Evolutionary conservation across 2,888 invertebrate species (phyloP).

Genomic region (Coelopa pilipes): DNA sequence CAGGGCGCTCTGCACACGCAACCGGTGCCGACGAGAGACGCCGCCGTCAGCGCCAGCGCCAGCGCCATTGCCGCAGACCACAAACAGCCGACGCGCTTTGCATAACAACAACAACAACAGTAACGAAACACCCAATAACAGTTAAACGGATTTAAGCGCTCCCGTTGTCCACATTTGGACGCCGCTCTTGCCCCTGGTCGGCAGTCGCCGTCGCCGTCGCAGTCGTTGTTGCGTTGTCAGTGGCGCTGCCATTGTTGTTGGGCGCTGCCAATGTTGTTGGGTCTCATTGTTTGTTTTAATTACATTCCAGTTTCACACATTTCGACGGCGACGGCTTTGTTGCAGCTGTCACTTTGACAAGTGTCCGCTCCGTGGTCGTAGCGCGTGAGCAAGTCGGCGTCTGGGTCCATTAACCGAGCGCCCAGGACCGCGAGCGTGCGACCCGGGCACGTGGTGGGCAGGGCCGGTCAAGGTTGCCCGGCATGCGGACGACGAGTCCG

Average conservation of each 20-base stretch:
- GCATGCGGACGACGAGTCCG: background rate
- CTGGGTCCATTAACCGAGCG: too few species aligned
- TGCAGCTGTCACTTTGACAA: background rate
- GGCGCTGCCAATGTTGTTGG: background rate
- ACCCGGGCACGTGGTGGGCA: conserved; percentile 1
- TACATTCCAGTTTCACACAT: conserved; percentile 1
- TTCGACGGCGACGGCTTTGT: background rate
- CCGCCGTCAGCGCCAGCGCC: too few species aligned
- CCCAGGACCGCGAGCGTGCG: background rate
- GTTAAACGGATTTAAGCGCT: background rate
- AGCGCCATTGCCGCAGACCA: too few species aligned
- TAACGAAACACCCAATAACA: too few species aligned
- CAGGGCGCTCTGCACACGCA: too few species aligned
- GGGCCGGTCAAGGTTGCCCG: background rate
- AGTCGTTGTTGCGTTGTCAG: conserved; percentile 4
- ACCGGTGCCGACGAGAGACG: too few species aligned
- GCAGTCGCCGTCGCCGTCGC: background rate
- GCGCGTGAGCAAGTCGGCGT: too few species aligned
- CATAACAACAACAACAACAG: too few species aligned
- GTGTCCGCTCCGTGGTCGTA: too few species aligned
- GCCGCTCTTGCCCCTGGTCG: background rate
- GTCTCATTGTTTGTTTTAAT: conserved; percentile 7
- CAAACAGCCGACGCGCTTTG: too few species aligned
- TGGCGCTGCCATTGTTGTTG: background rate
- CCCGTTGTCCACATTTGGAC: conserved; percentile 37